phyloP scores from a whole-genome alignment of 2,113 vertebrate genomes.

The Barbus barbus region DNA sequence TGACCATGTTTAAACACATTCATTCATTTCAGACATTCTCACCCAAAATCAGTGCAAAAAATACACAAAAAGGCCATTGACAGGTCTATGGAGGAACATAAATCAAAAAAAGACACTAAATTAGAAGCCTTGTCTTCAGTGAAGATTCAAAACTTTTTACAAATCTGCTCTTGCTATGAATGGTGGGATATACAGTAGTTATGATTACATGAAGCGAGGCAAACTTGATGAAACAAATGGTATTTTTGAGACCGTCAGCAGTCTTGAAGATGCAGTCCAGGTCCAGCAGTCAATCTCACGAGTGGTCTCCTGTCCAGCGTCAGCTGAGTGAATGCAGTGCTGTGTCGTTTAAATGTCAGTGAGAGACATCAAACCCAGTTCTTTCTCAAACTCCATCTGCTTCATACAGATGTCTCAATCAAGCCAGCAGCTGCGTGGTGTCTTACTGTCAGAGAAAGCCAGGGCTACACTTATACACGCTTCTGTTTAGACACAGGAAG shows the following conservation, averaged over 20 bases:
- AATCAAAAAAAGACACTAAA: neutral
- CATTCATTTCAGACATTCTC: neutral
- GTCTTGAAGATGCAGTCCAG: constrained; percentile 56
- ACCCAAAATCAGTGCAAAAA: neutral
- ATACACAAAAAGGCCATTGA: neutral
- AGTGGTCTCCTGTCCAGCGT: constrained; percentile 49
- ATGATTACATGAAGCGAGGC: constrained; percentile 1
- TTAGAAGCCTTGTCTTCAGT: neutral
- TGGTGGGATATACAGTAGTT: neutral
- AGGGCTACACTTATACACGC: constrained; percentile 53
- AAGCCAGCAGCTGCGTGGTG: constrained; percentile 63
- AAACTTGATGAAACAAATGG: constrained; percentile 34
- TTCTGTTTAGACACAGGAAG: constrained; percentile 58
- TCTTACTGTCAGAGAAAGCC: constrained; percentile 55
- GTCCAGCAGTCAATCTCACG: constrained; percentile 32
- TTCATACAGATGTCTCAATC: constrained; percentile 67
- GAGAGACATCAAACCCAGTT: constrained; percentile 60
- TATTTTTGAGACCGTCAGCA: constrained; percentile 46
- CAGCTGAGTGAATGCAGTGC: constrained; percentile 52
- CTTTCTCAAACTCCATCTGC: constrained; percentile 62
- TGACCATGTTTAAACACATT: neutral
- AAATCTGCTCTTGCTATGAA: neutral
- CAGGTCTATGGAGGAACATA: neutral
- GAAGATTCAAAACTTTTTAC: neutral
- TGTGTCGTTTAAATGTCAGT: constrained; percentile 61